Conservation (phyloP, 2,113 vertebrate species). For the Serilophus lunatus region DNA sequence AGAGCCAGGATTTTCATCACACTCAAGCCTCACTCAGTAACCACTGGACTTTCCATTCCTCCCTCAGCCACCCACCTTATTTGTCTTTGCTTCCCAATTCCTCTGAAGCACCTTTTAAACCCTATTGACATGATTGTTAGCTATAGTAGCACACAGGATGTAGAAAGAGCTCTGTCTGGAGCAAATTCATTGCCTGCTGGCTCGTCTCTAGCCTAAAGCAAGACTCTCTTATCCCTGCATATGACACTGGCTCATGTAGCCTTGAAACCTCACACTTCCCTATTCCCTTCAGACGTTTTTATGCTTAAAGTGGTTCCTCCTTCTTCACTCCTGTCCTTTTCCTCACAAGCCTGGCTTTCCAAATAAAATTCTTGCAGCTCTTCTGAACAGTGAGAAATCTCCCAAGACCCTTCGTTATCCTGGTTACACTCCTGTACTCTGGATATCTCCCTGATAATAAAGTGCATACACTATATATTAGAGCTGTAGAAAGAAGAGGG, state of each 20-base stretch:
- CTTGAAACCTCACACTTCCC: not conserved
- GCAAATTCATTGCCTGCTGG: constrained; percentile 2
- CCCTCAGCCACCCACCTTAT: constrained; percentile 42
- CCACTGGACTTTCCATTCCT: constrained; percentile 48
- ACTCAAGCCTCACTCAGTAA: constrained; percentile 60
- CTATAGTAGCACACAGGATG: not conserved
- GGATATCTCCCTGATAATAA: not conserved
- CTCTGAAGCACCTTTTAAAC: constrained; percentile 47
- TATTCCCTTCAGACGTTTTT: not conserved
- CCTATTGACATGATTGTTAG: constrained; percentile 25
- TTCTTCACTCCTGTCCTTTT: not conserved
- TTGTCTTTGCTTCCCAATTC: constrained; percentile 45
- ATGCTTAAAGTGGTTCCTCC: not conserved
- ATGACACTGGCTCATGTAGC: constrained; percentile 10
- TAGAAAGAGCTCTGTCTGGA: constrained; percentile 3
- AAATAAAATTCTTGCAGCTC: not conserved
- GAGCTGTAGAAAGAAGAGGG: constrained; percentile 29
- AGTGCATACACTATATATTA: not conserved
- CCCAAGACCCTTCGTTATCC: not conserved
- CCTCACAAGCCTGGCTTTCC: not conserved
- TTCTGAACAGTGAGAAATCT: not conserved
- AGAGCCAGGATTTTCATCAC: constrained; percentile 57
- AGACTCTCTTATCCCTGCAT: not conserved
- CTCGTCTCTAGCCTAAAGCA: not conserved
- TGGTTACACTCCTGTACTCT: not conserved